Evolutionary conservation across 2,888 invertebrate genomes (phyloP).

Genomic region (Diaprepes abbreviatus): DNA sequence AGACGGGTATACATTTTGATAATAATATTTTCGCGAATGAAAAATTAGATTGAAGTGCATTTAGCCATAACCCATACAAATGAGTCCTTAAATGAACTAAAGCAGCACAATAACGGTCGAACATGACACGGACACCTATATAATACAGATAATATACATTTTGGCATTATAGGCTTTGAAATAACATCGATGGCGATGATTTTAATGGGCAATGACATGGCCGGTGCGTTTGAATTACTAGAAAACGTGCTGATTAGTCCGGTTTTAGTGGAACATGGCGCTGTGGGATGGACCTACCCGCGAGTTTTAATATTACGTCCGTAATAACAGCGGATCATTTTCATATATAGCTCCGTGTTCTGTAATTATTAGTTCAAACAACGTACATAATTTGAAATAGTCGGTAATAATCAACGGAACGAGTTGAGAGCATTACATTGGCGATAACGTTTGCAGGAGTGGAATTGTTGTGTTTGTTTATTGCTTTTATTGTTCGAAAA

Average conservation of each 20-base stretch:
- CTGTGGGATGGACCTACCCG: slow-evolving; percentile 55
- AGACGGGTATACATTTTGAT: too few relatives aligned
- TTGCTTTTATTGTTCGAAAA: too few relatives aligned
- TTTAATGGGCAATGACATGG: slow-evolving; percentile 67
- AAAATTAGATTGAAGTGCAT: slow-evolving; percentile 39
- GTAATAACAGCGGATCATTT: slow-evolving; percentile 56
- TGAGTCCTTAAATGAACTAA: slow-evolving; percentile 53
- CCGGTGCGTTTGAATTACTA: slow-evolving; percentile 63
- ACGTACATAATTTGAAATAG: slow-evolving; percentile 57
- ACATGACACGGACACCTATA: slow-evolving; percentile 59
- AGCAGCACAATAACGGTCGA: slow-evolving; percentile 60
- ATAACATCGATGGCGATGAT: slow-evolving; percentile 63
- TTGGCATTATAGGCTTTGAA: slow-evolving; percentile 62
- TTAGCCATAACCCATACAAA: slow-evolving; percentile 45
- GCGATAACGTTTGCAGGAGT: too few relatives aligned
- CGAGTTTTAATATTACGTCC: slow-evolving; percentile 60
- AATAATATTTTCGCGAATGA: too few relatives aligned
- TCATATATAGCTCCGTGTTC: slow-evolving; percentile 59
- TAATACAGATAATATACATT: slow-evolving; percentile 59
- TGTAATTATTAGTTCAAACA: slow-evolving; percentile 63
- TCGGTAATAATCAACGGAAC: slow-evolving; percentile 45
- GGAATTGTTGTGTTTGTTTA: too few relatives aligned
- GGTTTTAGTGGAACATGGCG: slow-evolving; percentile 61
- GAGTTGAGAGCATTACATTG: slow-evolving; percentile 6
- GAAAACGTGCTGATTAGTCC: slow-evolving; percentile 67